Evolutionary conservation across 1,140 invertebrate genomes (phyloP), one percentile per base, ranked within the genome.

Genomic region (Pogonomyrmex barbatus): DNA sequence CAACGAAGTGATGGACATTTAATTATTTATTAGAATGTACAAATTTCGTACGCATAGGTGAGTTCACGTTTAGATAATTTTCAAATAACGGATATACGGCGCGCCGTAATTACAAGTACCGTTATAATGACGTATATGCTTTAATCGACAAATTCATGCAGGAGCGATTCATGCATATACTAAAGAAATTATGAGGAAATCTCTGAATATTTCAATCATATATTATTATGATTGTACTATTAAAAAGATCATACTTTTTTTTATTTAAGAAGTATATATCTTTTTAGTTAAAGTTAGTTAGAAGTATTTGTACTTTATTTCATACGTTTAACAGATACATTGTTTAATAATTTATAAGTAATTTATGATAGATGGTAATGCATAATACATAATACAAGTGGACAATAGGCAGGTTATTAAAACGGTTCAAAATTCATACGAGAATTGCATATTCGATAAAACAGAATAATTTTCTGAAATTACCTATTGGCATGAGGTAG

Each of bases 331-430:
- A 24, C 14, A 36, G 24, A 9, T 2, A 36, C 39, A 50, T 76
- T 33, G 39, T 67, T 84, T 36, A 75, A n/a, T 88, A 85, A 89
- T 89, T 33, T 85, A 24, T 75, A 75, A 89, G 76, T 86, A 89
- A 88, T 89, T 88, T 89, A 86, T 70, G 56, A 9, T 10, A 42
- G 33, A 78, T 63, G 30, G 45, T 3, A 56, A 39, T 68, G 24
- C 76, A 76, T 63, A 89, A 88, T 52, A 39, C 2, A 76, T 63
- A 89, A 88, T 52, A 42, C 2, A 76, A 58, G 33, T 78, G 45
- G n/a, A 9, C 8, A 54, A 9, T 73, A 14, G 52, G 3, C 5
- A 45, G 30, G 17, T 45, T 47, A 85, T 88, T 75, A 85, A 88
- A 85, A 56, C 42, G 9, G 42, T 30, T 56, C 36, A 10, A 17